Evolutionary conservation across 2,797 vertebrate genomes (phyloP).

Genomic region (Monodelphis domestica): DNA sequence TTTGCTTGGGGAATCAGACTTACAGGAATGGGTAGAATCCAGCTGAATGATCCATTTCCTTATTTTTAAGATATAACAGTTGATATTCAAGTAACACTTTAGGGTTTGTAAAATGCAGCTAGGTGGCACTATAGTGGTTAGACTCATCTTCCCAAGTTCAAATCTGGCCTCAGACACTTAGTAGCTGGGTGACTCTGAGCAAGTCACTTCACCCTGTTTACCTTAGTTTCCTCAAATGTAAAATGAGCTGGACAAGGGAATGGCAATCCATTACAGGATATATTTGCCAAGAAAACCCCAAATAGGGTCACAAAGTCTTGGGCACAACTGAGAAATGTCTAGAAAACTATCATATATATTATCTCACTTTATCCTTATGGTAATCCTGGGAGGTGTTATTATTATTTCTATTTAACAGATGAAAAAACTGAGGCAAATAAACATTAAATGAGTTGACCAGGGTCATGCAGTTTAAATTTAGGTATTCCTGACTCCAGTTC

Average conservation of each 20-base stretch:
- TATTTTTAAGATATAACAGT: not conserved
- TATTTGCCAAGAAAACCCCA: too few species aligned
- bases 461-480: not conserved
- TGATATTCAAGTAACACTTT: not conserved
- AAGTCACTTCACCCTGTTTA: too few species aligned
- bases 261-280: too few species aligned
- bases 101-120: not conserved
- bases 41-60: not conserved
- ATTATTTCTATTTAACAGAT: not conserved
- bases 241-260: too few species aligned
- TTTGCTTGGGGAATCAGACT: not conserved
- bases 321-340: too few species aligned
- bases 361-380: not conserved
- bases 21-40: not conserved
- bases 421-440: not conserved
- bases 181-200: too few species aligned
- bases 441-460: not conserved
- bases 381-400: not conserved
- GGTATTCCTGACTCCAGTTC: not conserved
- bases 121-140: too few species aligned
- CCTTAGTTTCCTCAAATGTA: too few species aligned
- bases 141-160: too few species aligned
- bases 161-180: too few species aligned
- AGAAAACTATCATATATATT: not conserved
- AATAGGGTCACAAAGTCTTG: too few species aligned